Conservation (phyloP, 2,113 vertebrate species). For the Capricornis sumatraensis region DNA sequence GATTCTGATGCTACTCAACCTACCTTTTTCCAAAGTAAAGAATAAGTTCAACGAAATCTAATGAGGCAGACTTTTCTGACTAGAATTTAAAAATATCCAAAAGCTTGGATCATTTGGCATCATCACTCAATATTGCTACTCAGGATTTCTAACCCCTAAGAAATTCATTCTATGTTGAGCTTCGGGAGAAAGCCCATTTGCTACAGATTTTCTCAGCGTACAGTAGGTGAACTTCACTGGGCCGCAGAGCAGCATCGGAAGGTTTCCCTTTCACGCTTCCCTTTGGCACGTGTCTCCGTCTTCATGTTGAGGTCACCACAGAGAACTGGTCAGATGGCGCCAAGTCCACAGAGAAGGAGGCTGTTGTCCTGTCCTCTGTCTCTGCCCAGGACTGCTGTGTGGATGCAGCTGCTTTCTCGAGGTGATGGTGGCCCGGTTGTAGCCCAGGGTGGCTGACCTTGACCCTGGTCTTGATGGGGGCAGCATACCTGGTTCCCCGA, state of each 20-base stretch:
- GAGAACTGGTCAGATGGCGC: rapidly evolving
- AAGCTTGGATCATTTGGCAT: not conserved
- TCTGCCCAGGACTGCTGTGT: rapidly evolving
- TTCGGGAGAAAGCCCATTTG: not conserved
- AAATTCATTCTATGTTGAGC: not conserved
- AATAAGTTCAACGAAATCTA: not conserved
- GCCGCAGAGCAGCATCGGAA: not conserved
- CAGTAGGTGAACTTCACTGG: not conserved
- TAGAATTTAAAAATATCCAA: not conserved
- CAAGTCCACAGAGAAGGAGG: not conserved
- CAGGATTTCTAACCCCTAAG: not conserved
- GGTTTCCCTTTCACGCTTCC: not conserved
- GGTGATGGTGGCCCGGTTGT: rapidly evolving
- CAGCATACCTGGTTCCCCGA: not conserved
- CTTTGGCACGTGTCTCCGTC: not conserved
- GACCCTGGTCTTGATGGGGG: not conserved
- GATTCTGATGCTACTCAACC: not conserved
- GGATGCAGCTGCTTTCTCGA: not conserved
- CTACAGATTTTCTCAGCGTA: not conserved
- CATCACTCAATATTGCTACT: not conserved
- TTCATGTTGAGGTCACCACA: not conserved
- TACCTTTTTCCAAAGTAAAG: not conserved
- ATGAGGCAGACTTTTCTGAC: not conserved
- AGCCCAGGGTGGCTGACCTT: not conserved
- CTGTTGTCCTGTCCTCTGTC: not conserved